Base-by-base conservation (phyloP, 30 jellyfish, hydroid and myxozoan genomes). In the Cassiopea xamachana region DNA sequence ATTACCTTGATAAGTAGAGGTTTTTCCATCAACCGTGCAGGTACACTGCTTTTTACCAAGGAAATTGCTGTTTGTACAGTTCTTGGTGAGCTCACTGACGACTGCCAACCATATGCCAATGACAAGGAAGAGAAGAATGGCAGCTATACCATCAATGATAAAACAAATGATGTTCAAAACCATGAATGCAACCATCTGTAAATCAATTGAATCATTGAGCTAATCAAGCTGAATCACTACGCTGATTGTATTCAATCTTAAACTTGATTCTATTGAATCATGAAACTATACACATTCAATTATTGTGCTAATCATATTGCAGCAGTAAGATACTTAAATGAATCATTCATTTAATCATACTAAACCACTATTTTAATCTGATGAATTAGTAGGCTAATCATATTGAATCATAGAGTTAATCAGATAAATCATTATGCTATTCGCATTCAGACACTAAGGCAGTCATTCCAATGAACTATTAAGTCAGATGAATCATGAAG, bases 171-270 rank as follows among this genome's bases (percentile, higher is more conserved):
- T 94, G 91, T 94, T 94, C 50, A 94, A 73, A 7, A 94, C 97
- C 98, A 89, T 94, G 91, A 89, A 94, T 1, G 96, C 97, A 77
- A 94, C 81, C 98, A 94, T 94, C 98, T 94, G 58, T 14, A 39
- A 60, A n/a, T 64, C 43, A 64, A 4, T 9, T 64, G 43, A 14
- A 64, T 64, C 74, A 64, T 6, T 7, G 13, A 59, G 14, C 14
- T 59, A 59, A 59, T 7, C 69, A 59, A 27, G 39, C 39, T 27
- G 39, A 27, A 27, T 27, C 39, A 27, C 39, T 27, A 27, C 39
- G 39, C 39, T 27, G 39, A 27, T 27, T 27, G 39, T 27, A 27
- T 27, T 27, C 39, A 27, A 27, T 27, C 39, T 27, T 27, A 27
- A 27, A 27, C 39, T 27, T 27, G 39, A 27, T 27, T 27, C 39